phyloP scores from a whole-genome alignment of 2,113 vertebrate species.

The Camelus bactrianus region DNA sequence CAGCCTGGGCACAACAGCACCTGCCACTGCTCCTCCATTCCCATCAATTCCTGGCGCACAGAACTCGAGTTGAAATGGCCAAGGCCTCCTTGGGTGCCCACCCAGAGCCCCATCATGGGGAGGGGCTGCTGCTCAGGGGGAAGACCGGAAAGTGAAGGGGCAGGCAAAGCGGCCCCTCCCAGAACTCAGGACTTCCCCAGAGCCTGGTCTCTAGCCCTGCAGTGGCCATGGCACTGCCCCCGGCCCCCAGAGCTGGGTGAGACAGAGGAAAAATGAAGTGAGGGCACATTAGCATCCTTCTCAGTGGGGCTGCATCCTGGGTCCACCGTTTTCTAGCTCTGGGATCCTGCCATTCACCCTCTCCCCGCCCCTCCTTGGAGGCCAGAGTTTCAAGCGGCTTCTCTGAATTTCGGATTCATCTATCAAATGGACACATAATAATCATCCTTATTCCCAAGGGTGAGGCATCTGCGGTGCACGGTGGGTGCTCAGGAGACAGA shows the following conservation, averaged over 20 bases:
- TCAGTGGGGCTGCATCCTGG: rapidly evolving
- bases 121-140: no score
- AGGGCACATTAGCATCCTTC: rapidly evolving
- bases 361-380: rapidly evolving
- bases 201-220: not conserved
- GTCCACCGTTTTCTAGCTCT: rapidly evolving
- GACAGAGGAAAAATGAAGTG: not conserved
- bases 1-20: rapidly evolving
- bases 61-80: not conserved
- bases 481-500: rapidly evolving
- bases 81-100: not conserved
- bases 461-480: rapidly evolving
- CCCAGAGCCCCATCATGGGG: rapidly evolving
- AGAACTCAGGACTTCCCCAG: not conserved
- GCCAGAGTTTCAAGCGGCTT: not conserved
- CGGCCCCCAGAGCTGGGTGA: rapidly evolving
- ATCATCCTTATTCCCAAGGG: rapidly evolving
- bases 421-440: rapidly evolving
- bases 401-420: not conserved
- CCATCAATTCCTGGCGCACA: not conserved
- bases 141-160: rapidly evolving
- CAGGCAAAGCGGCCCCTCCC: not conserved
- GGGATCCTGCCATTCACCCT: not conserved
- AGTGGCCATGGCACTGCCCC: rapidly evolving
- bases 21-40: not conserved